Percentiles rank a stretch among this genome's conserved stretches.
Evolutionary conservation across 1,140 invertebrate species (phyloP).

Genomic region (Lepidurus arcticus): DNA sequence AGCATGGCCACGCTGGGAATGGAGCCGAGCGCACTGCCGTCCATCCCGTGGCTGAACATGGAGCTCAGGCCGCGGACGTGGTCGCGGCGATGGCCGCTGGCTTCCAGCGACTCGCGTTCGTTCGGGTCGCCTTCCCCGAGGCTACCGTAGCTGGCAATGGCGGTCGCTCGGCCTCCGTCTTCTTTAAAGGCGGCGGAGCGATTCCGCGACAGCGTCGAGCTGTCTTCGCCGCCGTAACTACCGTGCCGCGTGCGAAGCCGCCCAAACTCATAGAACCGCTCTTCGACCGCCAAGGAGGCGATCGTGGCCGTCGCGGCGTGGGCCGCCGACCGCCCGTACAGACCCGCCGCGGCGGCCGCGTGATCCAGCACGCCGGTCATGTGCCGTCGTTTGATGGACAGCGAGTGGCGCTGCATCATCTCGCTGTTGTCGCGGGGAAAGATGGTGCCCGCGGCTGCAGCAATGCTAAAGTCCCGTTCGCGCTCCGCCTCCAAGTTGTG

Average conservation of each 20-base stretch:
- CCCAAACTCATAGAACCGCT: background rate
- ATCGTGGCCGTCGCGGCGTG: constrained; percentile 41
- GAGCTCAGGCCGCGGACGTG: constrained; percentile 25
- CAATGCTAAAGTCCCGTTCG: constrained; percentile 54
- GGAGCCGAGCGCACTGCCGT: background rate
- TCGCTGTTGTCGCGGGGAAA: constrained; percentile 48
- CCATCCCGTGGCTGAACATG: constrained; percentile 19
- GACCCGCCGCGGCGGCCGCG: constrained; percentile 40
- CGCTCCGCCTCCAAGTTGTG: constrained; percentile 66
- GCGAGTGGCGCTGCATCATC: constrained; percentile 41
- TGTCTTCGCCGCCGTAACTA: background rate
- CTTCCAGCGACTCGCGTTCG: background rate
- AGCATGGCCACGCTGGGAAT: constrained; percentile 24
- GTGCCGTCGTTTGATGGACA: constrained; percentile 41
- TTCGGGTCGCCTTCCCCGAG: background rate
- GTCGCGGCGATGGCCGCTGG: background rate
- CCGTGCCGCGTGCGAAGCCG: background rate
- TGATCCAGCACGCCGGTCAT: constrained; percentile 39
- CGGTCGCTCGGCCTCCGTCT: background rate
- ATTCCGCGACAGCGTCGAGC: background rate
- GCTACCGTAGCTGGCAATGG: background rate
- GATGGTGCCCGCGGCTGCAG: constrained; percentile 56
- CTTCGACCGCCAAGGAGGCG: background rate
- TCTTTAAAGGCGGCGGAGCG: background rate
- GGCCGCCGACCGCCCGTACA: constrained; percentile 46